Conservation (phyloP, 1,140 invertebrate genomes). For the Lepidotrigona ventralis region DNA sequence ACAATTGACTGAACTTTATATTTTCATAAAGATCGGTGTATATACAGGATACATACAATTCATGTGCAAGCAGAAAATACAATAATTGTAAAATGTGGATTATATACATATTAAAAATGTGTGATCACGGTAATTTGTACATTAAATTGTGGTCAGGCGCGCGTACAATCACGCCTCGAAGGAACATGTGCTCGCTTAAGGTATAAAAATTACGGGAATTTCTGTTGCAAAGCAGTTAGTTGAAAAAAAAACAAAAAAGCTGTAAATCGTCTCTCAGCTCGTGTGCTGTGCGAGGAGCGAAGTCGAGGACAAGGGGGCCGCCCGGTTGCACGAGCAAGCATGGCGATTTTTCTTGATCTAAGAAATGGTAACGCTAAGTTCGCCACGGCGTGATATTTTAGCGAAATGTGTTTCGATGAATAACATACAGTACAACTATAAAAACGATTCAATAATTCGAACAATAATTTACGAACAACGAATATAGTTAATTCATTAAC, state of each 20-base stretch:
- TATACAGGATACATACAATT: not conserved
- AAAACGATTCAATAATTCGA: not conserved
- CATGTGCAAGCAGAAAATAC: not conserved
- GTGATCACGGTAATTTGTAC: not conserved
- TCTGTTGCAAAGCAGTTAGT: not conserved
- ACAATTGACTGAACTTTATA: not conserved
- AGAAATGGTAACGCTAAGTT: constrained; percentile 29
- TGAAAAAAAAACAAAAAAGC: constrained; percentile 30
- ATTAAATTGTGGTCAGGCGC: not conserved
- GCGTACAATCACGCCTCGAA: not conserved
- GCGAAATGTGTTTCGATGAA: not conserved
- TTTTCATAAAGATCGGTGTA: not conserved
- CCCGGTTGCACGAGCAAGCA: constrained; percentile 69
- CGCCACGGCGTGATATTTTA: constrained; percentile 2
- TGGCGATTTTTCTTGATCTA: constrained; percentile 69
- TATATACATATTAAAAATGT: not conserved
- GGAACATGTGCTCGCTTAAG: constrained; percentile 8
- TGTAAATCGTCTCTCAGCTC: constrained; percentile 1
- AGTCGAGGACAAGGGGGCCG: constrained; percentile 56
- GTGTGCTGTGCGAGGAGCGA: constrained; percentile 25
- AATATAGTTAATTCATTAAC: constrained; percentile 2
- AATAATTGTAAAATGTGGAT: not conserved
- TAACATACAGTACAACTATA: not conserved
- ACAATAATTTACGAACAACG: not conserved
- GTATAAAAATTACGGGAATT: not conserved